Percentiles rank a stretch among this genome's conserved stretches.
These are phyloP conservation scores for Chaetodon trifascialis DNA, from an alignment of 2,113 vertebrate genomes.

Conservation along the genomic window DNA sequence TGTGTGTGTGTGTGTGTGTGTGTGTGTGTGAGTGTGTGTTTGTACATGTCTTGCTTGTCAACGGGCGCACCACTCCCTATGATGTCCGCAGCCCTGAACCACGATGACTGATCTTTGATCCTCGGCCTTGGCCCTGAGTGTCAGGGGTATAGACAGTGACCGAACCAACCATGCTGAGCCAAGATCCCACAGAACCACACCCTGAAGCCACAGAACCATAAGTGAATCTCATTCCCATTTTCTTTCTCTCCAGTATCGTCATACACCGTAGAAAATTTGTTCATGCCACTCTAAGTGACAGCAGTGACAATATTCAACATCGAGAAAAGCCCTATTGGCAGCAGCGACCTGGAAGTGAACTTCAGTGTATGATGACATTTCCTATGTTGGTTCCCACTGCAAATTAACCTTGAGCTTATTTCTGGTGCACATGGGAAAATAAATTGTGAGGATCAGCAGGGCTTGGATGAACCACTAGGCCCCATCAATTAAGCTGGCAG, in stretches of 20 bases:
- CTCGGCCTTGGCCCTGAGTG: conserved; percentile 45
- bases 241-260: conserved; percentile 24
- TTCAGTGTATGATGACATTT: conserved; percentile 23
- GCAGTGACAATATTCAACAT: conserved; percentile 32
- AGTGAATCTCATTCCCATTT: conserved; percentile 29
- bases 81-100: conserved; percentile 50
- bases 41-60: conserved; percentile 59
- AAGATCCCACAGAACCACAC: conserved; percentile 61
- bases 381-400: conserved; percentile 6
- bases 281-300: conserved; percentile 38
- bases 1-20: conserved; percentile 28
- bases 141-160: conserved; percentile 60
- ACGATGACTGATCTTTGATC: conserved; percentile 64
- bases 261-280: conserved; percentile 23
- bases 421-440: conserved; percentile 8
- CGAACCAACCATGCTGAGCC: conserved; percentile 43
- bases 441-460: neutral
- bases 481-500: conserved; percentile 17
- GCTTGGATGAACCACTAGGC: conserved; percentile 36
- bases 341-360: conserved; percentile 29
- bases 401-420: conserved; percentile 28
- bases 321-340: conserved; percentile 32
- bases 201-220: conserved; percentile 56
- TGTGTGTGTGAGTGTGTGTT: conserved; percentile 24
- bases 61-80: conserved; percentile 58